Base-by-base conservation (phyloP, 1,140 invertebrate genomes). In the Drosophila nikananu region DNA sequence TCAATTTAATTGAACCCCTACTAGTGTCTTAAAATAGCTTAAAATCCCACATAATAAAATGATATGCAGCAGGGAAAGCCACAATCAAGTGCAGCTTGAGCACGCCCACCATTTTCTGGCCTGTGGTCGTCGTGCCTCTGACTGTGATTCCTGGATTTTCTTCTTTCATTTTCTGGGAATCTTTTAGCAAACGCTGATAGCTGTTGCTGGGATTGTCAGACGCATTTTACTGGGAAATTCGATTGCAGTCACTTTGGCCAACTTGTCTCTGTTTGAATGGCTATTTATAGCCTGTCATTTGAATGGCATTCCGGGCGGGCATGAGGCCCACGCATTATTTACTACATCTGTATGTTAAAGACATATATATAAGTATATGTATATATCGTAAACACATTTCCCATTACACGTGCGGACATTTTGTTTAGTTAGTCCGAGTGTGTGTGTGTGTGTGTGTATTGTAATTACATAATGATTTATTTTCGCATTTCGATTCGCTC, bases 381-480 rank as follows among this genome's bases (percentile, higher is more conserved):
- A 51, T 6, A 19, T 23, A 87, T 87, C 73, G 81, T 89, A 87
- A 89, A 87, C 81, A 87, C 68, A 83, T 81, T 75, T 46, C 49
- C 42, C 52, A 46, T 83, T 89, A 84, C 84, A 89, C 86, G 86
- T 90, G 84, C 84, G 70, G 70, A 79, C 74, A 89, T 89, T 89
- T 86, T 80, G 76, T 80, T 80, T 80, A 79, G 66, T 63, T 79
- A 80, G 67, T 73, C 44, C 57, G 21, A 23, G 44, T 77, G 44
- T 54, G 23, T 19, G 41, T 13, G 44, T 65, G 42, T 77, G 49
- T 54, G 54, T 77, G 48, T 30, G 27, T 42, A 48, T 46, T 35
- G 67, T 80, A 89, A 89, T 89, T 89, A 90, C 86, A 89, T 90
- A 89, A 84, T 89, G 74, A 84, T 89, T 89, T 89, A 90, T 89